Evolutionary conservation across 2,113 vertebrate genomes (phyloP).

Genomic region (Himantopus leucocephalus): DNA sequence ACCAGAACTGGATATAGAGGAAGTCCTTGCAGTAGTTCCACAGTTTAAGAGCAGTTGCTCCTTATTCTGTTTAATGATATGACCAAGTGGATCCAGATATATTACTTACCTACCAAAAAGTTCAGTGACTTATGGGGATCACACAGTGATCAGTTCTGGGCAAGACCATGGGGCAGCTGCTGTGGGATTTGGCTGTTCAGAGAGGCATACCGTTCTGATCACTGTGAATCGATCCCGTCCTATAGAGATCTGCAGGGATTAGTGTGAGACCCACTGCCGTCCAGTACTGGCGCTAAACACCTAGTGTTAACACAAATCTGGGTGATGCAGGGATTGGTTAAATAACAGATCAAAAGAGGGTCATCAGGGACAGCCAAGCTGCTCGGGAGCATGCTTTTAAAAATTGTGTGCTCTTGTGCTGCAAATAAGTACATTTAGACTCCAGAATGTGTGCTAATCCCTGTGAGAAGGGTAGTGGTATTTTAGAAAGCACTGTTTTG

Average conservation of each 20-base stretch:
- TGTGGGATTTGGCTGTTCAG: not conserved
- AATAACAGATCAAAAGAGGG: not conserved
- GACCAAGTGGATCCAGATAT: not conserved
- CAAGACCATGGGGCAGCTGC: not conserved
- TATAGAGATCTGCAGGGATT: not conserved
- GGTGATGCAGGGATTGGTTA: not conserved
- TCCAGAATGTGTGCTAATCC: not conserved
- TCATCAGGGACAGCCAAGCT: not conserved
- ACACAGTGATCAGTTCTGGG: not conserved
- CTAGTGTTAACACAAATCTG: not conserved
- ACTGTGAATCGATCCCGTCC: not conserved
- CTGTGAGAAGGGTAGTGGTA: not conserved
- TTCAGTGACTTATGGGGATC: not conserved
- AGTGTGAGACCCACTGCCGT: not conserved
- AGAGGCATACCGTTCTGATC: not conserved
- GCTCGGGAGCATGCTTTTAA: not conserved
- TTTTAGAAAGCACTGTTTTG: not conserved
- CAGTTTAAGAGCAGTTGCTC: not conserved
- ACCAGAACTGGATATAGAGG: accelerated
- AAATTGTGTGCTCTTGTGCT: not conserved
- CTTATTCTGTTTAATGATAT: not conserved
- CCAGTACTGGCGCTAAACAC: not conserved
- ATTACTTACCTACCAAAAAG: not conserved
- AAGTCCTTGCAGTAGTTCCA: not conserved
- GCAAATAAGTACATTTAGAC: not conserved